Base-by-base conservation (phyloP, 2,888 invertebrate genomes). In the Habroteleia sp. region DNA sequence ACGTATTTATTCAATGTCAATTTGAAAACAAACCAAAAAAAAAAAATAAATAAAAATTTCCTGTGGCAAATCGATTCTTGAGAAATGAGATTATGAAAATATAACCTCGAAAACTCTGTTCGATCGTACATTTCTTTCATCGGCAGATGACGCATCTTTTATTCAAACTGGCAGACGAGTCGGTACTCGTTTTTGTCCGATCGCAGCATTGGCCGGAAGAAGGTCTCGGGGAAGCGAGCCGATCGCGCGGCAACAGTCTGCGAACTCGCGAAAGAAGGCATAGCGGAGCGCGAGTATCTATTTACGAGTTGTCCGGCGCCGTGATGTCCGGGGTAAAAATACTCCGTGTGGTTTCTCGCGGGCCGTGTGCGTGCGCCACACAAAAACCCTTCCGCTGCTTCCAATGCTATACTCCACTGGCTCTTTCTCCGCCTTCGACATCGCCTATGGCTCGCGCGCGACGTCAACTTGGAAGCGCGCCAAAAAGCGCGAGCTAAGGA, bases 221-320 rank as follows among this genome's bases (percentile, higher is more conserved):
- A 65, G 50, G 63, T 69, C 60, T 65, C 54, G 54, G 66, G 75
- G 50, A 71, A 71, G 41, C 63, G 56, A 14, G 48, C 37, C 33
- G 63, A 46, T 33, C 44, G 44, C 42, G 63, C 52, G 50, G 72
- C 50, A 56, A 52, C 71, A 58, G 68, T 60, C 72, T 56, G 66
- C 71, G 58, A 76, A 60, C 60, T 42, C 69, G 58, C 71, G 42
- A 74, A 27, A 33, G 23, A 58, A 71, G 52, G 60, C 62, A 56
- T 48, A 52, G 66, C 60, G 42, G 48, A 72, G 78, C 78, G 78
- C 83, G 85, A 83, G 84, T 83, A 83, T 87, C 87, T 88, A 88
- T 88, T 88, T 88, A 87, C 86, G 88, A 87, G 86, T 87, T 88
- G 88, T 88, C 86, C 87, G 88, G 88, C 88, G 88, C 88, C 88